Evolutionary conservation across 2,797 vertebrate species (phyloP).

Genomic region (Danio tinwini): DNA sequence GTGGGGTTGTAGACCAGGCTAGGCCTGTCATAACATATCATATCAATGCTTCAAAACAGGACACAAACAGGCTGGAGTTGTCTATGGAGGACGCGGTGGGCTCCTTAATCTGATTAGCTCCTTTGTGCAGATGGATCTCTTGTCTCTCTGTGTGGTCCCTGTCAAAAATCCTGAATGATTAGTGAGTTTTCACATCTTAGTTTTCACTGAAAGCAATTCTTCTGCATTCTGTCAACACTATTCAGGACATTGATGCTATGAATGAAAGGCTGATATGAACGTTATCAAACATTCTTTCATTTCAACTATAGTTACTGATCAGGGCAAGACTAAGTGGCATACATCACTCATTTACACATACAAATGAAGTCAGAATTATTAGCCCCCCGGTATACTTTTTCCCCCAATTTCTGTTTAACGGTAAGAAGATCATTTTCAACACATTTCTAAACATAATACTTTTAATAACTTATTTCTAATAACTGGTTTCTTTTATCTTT

Average conservation of each 20-base stretch:
- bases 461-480: no score
- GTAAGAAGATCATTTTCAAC: no score
- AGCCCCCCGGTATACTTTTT: no score
- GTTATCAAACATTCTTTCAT: neutral
- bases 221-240: neutral
- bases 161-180: conserved; percentile 15
- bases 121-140: neutral
- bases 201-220: conserved; percentile 4
- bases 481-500: no score
- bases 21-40: conserved; percentile 10
- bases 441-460: no score
- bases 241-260: neutral
- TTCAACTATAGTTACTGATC: neutral
- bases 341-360: no score
- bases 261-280: neutral
- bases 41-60: neutral
- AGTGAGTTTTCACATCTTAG: neutral
- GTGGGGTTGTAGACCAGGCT: neutral
- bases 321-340: neutral
- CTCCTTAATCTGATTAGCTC: conserved; percentile 31
- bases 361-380: no score
- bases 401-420: no score
- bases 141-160: conserved; percentile 25
- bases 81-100: neutral
- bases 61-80: neutral